Evolutionary conservation across 2,797 vertebrate species (phyloP).

Genomic region (Hylomyscus alleni): DNA sequence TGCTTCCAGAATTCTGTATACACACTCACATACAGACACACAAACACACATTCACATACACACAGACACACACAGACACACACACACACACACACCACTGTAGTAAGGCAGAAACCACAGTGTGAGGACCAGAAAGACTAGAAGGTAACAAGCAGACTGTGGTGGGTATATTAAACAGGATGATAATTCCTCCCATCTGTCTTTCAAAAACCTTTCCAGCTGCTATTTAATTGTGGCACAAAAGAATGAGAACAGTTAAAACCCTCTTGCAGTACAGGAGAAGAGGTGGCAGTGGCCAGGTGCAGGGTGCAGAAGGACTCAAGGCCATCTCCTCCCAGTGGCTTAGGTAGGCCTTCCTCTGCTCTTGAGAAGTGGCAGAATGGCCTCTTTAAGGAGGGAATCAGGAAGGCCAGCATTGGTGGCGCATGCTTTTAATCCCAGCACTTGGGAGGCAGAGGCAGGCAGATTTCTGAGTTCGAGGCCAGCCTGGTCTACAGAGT

Average conservation of each 20-base stretch:
- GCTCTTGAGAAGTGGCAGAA: not conserved
- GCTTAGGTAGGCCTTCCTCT: not conserved
- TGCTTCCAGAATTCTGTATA: not conserved
- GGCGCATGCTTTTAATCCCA: no score
- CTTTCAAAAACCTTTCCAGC: not conserved
- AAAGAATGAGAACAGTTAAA: not conserved
- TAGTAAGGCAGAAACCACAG: not conserved
- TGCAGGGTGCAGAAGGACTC: not conserved
- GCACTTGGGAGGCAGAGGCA: no score
- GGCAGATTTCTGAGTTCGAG: no score
- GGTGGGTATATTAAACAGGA: not conserved
- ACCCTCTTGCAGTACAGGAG: not conserved
- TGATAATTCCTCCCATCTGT: fast-evolving
- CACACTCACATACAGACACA: not conserved
- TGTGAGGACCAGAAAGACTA: not conserved
- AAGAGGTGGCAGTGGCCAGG: not conserved
- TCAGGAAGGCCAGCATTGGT: no score
- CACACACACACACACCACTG: no score
- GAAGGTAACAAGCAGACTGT: no score
- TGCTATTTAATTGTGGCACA: not conserved
- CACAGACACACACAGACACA: not conserved
- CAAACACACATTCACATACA: not conserved
- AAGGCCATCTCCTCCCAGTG: not conserved
- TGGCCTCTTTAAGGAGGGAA: not conserved
- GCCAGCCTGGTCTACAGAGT: no score